Conservation (phyloP, 2,888 invertebrate species). For the Orchesella flavescens region DNA sequence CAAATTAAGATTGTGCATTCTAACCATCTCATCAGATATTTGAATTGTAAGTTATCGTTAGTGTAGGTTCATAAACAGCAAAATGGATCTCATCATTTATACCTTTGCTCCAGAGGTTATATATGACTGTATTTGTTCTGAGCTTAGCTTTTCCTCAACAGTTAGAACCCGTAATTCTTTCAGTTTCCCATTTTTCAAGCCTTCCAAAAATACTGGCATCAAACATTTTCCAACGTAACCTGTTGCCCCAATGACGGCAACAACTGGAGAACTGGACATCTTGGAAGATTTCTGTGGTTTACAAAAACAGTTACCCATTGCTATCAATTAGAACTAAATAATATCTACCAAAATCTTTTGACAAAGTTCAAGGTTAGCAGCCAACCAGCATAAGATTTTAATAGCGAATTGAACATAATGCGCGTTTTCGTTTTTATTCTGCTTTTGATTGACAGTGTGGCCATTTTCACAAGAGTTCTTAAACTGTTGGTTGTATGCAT, state of each 20-base stretch:
- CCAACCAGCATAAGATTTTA: conserved; percentile 8
- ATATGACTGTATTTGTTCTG: conserved; percentile 21
- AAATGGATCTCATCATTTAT: neutral
- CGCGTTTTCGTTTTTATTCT: too few relatives aligned
- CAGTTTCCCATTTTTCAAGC: conserved; percentile 1
- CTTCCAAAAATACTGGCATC: conserved; percentile 32
- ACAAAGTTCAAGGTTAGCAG: neutral
- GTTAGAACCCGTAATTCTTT: conserved; percentile 41
- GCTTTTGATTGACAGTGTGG: too few relatives aligned
- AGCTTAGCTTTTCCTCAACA: neutral
- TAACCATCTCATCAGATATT: too few relatives aligned
- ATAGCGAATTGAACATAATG: too few relatives aligned
- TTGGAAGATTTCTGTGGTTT: too few relatives aligned
- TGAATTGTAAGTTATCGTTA: neutral
- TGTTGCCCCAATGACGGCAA: conserved; percentile 37
- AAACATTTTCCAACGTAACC: conserved; percentile 46
- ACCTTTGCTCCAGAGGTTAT: conserved; percentile 32
- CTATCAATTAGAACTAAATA: too few relatives aligned
- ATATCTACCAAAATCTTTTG: neutral
- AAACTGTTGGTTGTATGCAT: neutral
- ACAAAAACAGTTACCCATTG: too few relatives aligned
- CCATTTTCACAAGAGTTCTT: too few relatives aligned
- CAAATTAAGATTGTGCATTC: too few relatives aligned
- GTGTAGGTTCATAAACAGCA: neutral
- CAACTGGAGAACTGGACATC: conserved; percentile 13